Percentiles rank a stretch among this genome's conserved stretches.
These are phyloP conservation scores for Pteronura brasiliensis DNA, from an alignment of 2,113 vertebrate species.

Conservation along the genomic window DNA sequence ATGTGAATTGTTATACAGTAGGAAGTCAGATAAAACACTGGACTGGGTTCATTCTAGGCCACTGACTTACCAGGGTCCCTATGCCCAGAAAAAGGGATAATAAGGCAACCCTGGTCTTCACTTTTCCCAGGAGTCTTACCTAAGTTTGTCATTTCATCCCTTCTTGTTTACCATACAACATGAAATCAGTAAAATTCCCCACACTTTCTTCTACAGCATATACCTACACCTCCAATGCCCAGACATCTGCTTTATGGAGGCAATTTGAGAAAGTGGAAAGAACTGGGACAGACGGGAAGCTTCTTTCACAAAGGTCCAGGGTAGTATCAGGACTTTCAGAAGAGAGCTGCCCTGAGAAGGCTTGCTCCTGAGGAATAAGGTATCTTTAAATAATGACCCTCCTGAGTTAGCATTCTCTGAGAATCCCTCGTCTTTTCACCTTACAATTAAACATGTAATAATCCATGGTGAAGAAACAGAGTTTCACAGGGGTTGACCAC, in stretches of 20 bases:
- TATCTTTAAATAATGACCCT: neutral
- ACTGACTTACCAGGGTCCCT: slow-evolving; percentile 34
- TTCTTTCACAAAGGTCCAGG: neutral
- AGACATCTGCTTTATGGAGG: neutral
- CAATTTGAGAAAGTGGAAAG: neutral
- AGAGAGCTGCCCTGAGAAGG: neutral
- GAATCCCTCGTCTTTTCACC: neutral
- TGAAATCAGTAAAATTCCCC: neutral
- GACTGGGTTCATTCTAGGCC: slow-evolving; percentile 67
- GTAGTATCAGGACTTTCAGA: neutral
- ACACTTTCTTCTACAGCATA: neutral
- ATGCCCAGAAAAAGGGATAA: slow-evolving; percentile 24
- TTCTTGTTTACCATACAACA: neutral
- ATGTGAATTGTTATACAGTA: slow-evolving; percentile 54
- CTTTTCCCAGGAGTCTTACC: neutral
- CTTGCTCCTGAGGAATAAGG: neutral
- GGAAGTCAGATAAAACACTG: slow-evolving; percentile 68
- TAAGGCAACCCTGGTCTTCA: neutral
- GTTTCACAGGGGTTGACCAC: neutral
- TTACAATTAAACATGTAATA: neutral
- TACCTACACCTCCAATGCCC: neutral
- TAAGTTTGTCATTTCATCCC: neutral
- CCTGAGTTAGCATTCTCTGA: neutral
- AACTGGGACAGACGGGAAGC: neutral
- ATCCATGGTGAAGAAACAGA: neutral